A percentile compares a stretch with the other conserved stretches of the same genome.
Evolutionary conservation across 2,888 invertebrate species (phyloP).

Genomic region (Gymnosoma rotundatum): DNA sequence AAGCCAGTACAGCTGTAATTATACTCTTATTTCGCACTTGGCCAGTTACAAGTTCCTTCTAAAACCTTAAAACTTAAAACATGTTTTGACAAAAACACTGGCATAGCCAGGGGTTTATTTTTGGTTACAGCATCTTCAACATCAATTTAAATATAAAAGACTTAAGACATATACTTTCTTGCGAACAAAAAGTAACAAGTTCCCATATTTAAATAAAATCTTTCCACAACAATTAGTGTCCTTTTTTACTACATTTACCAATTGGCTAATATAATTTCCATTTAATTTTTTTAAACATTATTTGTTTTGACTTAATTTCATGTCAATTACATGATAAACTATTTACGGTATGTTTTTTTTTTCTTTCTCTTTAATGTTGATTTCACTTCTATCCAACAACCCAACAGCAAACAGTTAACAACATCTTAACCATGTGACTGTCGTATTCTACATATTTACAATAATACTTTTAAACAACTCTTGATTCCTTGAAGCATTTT

Average conservation of each 20-base stretch:
- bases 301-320: slow-evolving; percentile 74
- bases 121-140: no score
- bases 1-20: no score
- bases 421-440: slow-evolving; percentile 57
- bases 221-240: slow-evolving; percentile 3
- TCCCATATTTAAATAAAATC: slow-evolving; percentile 64
- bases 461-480: slow-evolving; percentile 13
- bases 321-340: slow-evolving; percentile 74
- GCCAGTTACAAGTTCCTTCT: no score
- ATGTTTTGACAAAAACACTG: no score
- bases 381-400: slow-evolving; percentile 21
- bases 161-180: slow-evolving; percentile 1
- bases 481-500: slow-evolving; percentile 44
- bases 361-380: slow-evolving; percentile 63
- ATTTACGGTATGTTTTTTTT: slow-evolving; percentile 72
- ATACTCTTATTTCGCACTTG: no score
- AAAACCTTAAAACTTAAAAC: no score
- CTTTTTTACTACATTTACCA: background rate
- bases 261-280: slow-evolving; percentile 18
- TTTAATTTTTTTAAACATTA: slow-evolving; percentile 66
- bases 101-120: no score
- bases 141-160: background rate
- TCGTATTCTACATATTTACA: slow-evolving; percentile 46
- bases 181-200: slow-evolving; percentile 1
- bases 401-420: slow-evolving; percentile 3